Evolutionary conservation across 2,113 vertebrate genomes (phyloP).

Genomic region (Lampris incognitus): DNA sequence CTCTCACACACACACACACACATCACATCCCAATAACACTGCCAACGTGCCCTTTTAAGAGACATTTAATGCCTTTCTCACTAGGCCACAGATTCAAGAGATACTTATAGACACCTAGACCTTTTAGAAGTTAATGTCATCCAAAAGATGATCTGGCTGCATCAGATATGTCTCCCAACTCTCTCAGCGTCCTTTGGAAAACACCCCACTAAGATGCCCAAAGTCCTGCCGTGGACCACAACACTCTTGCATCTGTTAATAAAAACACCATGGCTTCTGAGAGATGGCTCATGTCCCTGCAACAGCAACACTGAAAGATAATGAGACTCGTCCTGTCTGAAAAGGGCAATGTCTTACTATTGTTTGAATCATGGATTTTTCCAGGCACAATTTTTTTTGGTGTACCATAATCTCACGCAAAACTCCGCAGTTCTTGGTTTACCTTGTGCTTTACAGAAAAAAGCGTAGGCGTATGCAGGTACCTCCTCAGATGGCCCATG

Average conservation of each 20-base stretch:
- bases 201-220: background rate
- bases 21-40: slow-evolving; percentile 11
- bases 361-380: slow-evolving; percentile 11
- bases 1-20: background rate
- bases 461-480: too few species aligned
- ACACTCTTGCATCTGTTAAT: background rate
- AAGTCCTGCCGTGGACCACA: background rate
- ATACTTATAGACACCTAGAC: background rate
- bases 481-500: too few species aligned
- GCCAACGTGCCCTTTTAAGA: slow-evolving; percentile 18
- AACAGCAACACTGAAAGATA: background rate
- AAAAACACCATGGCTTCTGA: slow-evolving; percentile 3
- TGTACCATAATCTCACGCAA: background rate
- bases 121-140: slow-evolving; percentile 4
- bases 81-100: slow-evolving; percentile 1
- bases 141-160: slow-evolving; percentile 7
- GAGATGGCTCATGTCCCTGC: slow-evolving; percentile 4
- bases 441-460: too few species aligned
- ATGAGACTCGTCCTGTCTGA: slow-evolving; percentile 4
- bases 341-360: background rate
- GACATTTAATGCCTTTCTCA: slow-evolving; percentile 18
- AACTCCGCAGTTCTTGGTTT: too few species aligned
- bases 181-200: background rate
- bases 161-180: background rate
- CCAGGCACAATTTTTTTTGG: background rate